Evolutionary conservation across 2,888 invertebrate genomes (phyloP).

Genomic region (Tridacna crocea): DNA sequence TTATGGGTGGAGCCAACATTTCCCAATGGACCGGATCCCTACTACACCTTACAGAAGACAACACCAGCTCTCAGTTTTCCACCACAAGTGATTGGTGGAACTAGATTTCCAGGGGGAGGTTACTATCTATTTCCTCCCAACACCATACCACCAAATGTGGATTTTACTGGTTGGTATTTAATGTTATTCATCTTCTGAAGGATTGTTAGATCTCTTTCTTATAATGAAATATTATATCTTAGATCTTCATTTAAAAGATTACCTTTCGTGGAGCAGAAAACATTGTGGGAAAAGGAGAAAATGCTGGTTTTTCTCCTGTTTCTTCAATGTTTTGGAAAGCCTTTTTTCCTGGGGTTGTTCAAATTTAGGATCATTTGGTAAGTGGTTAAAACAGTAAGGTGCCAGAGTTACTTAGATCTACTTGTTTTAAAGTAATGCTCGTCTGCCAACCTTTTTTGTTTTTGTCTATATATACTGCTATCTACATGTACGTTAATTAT

Average conservation of each 20-base stretch:
- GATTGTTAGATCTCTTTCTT: no score
- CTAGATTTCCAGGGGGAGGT: constrained; percentile 81
- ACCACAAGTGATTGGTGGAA: constrained; percentile 80
- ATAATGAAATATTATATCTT: no score
- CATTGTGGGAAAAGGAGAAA: background rate
- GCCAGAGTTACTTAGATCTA: no score
- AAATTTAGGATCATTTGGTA: no score
- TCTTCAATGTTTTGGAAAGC: background rate
- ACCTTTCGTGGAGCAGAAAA: background rate
- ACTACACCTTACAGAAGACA: constrained; percentile 80
- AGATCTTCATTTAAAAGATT: no score
- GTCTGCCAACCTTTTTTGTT: no score
- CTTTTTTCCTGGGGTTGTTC: background rate
- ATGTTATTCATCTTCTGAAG: background rate
- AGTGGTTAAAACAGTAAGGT: no score
- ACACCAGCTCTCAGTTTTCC: constrained; percentile 81
- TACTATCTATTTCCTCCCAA: constrained; percentile 81
- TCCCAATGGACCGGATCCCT: constrained; percentile 80
- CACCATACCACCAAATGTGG: constrained; percentile 80
- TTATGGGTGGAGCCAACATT: constrained; percentile 78
- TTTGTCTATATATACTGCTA: no score
- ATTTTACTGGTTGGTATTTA: constrained; percentile 79
- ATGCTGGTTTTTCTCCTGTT: background rate
- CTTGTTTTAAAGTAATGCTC: no score
- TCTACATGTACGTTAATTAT: background rate